phyloP scores from a whole-genome alignment of 2,113 vertebrate species.

The Rana temporaria region DNA sequence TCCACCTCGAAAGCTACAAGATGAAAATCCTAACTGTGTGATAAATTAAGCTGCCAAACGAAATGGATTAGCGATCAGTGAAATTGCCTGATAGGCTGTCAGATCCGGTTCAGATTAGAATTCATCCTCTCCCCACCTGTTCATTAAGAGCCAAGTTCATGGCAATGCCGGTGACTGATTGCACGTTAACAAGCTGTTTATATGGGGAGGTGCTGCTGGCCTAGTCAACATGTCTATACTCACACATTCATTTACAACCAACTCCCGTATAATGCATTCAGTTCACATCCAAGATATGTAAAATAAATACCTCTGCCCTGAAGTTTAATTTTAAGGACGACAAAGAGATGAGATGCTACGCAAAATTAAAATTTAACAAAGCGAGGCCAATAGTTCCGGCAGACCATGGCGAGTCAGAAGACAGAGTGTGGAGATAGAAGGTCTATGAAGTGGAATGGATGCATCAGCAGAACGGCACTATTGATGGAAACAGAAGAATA shows the following conservation, averaged over 20 bases:
- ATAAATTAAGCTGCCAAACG: conserved; percentile 79
- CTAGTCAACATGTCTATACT: conserved; percentile 67
- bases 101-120: conserved; percentile 75
- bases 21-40: conserved; percentile 71
- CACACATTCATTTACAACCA: conserved; percentile 62
- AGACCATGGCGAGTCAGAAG: conserved; percentile 57
- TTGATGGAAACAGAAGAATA: neutral
- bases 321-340: conserved; percentile 66
- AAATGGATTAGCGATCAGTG: conserved; percentile 80
- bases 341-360: conserved; percentile 59
- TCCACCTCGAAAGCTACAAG: conserved; percentile 66
- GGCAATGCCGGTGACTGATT: conserved; percentile 74
- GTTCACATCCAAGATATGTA: conserved; percentile 61
- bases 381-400: conserved; percentile 61
- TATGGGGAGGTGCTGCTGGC: conserved; percentile 64
- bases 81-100: conserved; percentile 75
- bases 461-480: conserved; percentile 8
- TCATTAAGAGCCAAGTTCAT: conserved; percentile 77
- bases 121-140: conserved; percentile 79
- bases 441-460: neutral
- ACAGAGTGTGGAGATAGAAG: neutral
- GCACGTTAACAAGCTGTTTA: conserved; percentile 74
- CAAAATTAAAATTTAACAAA: conserved; percentile 65
- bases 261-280: conserved; percentile 69
- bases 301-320: conserved; percentile 61